These are phyloP conservation scores for Temnothorax curvispinosus DNA, from an alignment of 1,140 invertebrate species.

Conservation along the genomic window DNA sequence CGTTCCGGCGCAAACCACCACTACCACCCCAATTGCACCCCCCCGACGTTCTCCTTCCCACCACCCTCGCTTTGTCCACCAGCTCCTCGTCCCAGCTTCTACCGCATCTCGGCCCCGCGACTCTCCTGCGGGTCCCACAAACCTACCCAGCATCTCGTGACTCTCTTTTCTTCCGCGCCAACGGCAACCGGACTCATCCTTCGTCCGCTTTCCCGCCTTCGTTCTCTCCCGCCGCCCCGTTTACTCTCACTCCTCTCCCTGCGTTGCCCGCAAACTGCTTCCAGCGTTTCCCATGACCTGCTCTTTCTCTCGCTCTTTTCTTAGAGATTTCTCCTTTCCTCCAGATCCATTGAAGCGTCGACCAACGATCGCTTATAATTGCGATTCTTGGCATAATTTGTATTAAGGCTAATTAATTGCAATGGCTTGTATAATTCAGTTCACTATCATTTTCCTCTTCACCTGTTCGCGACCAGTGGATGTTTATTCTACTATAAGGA, in stretches of 20 bases:
- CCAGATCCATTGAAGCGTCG: slow-evolving; percentile 18
- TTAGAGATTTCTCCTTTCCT: slow-evolving; percentile 49
- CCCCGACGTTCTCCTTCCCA: slow-evolving; percentile 66
- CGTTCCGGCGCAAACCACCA: slow-evolving; percentile 51
- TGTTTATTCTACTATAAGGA: slow-evolving; percentile 3
- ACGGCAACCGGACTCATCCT: slow-evolving; percentile 75
- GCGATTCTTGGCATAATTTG: slow-evolving; percentile 84
- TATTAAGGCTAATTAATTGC: slow-evolving; percentile 86
- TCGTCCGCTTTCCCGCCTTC: slow-evolving; percentile 64
- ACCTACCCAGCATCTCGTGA: slow-evolving; percentile 76
- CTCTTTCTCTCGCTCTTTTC: slow-evolving; percentile 49
- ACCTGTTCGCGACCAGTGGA: not conserved
- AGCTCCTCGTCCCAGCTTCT: slow-evolving; percentile 62
- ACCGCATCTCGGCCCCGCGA: slow-evolving; percentile 37
- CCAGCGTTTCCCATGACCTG: slow-evolving; percentile 59
- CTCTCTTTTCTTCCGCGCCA: slow-evolving; percentile 81
- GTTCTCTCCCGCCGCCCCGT: slow-evolving; percentile 26
- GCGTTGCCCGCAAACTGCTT: slow-evolving; percentile 66
- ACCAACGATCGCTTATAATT: slow-evolving; percentile 81
- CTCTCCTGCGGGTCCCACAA: slow-evolving; percentile 49
- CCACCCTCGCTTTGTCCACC: slow-evolving; percentile 62
- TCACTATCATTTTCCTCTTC: slow-evolving; percentile 48
- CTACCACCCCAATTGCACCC: slow-evolving; percentile 54
- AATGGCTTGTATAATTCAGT: slow-evolving; percentile 83
- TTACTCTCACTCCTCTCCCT: slow-evolving; percentile 51